Evolutionary conservation across 2,797 vertebrate species (phyloP).

Genomic region (Scleropages formosus): DNA sequence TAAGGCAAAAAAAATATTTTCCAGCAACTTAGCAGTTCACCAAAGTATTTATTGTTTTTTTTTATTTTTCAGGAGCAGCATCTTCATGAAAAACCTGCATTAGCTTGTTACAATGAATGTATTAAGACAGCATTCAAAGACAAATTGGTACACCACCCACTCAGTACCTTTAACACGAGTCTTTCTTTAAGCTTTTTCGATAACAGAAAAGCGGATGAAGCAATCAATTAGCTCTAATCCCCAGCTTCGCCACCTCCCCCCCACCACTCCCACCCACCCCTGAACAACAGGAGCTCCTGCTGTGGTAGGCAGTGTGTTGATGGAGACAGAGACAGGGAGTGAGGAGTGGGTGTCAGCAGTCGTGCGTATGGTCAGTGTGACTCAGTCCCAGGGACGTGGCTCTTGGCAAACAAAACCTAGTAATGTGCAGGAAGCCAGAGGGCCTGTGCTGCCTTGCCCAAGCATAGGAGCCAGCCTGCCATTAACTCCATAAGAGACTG

Average conservation of each 20-base stretch:
- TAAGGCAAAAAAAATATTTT: too few relatives aligned
- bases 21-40: too few relatives aligned
- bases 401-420: background rate
- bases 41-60: too few relatives aligned
- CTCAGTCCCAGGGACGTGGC: background rate
- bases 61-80: too few relatives aligned
- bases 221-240: constrained; percentile 25
- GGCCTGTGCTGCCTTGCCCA: background rate
- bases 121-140: constrained; percentile 1
- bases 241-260: background rate
- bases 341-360: constrained; percentile 8
- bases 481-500: too few relatives aligned
- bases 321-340: background rate
- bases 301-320: background rate
- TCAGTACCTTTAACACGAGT: background rate
- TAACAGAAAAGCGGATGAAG: constrained; percentile 9
- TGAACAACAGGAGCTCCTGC: constrained; percentile 6
- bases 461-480: too few relatives aligned
- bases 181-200: constrained; percentile 16
- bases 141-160: background rate
- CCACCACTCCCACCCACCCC: background rate
- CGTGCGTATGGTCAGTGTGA: constrained; percentile 5
- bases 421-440: background rate
- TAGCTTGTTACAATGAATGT: background rate
- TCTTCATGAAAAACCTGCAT: background rate